Base-by-base conservation (phyloP, 2,113 vertebrate species). In the Ciconia stormi region DNA sequence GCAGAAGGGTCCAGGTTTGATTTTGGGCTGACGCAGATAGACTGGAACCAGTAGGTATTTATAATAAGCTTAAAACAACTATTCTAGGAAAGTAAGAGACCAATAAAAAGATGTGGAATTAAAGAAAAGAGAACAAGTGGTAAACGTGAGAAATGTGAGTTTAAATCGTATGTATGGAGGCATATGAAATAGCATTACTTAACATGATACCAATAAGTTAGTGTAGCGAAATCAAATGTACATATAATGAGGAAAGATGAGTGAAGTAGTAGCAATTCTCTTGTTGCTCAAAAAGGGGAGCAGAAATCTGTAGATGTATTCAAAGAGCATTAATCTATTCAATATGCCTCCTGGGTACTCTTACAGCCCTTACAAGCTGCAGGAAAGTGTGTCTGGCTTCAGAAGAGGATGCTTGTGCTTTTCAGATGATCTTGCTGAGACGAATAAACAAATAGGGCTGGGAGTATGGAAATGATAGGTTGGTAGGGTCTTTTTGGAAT, bases 381-480 rank as follows among this genome's bases (percentile, higher is more conserved):
- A 61, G 94, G 59, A 53, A 95, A 94, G 42, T 70, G 65, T 82
- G 69, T 46, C 40, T 79, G 76, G 70, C 90, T 97, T 96, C 38
- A 66, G 66, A 82, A 94, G 72, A 82, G 50, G 76, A 86, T 93
- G 70, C 36, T 27, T 84, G 50, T 71, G 71, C 90, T 98, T 97
- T 97, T 96, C 95, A 96, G 97, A 70, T 29, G 30, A 94, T 91
- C 90, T 96, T 89, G 62, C 82, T 44, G 49, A 96, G 94, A 83
- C 0, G 1, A 95, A 98, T 97, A 97, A 97, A 95, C 96, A 97
- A 97, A 96, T 42, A 96, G 83, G 82, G 50, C 83, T n/a, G 21
- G 71, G 83, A 95, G 69, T 95, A 50, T 79, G 76, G 94, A 92
- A 93, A 76, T 90, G 87, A 80, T 90, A 79, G 79, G 67, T 83